Percentiles rank a stretch among this genome's conserved stretches.
phyloP scores from a whole-genome alignment of 2,888 invertebrate species.

The Parnassius orleans region DNA sequence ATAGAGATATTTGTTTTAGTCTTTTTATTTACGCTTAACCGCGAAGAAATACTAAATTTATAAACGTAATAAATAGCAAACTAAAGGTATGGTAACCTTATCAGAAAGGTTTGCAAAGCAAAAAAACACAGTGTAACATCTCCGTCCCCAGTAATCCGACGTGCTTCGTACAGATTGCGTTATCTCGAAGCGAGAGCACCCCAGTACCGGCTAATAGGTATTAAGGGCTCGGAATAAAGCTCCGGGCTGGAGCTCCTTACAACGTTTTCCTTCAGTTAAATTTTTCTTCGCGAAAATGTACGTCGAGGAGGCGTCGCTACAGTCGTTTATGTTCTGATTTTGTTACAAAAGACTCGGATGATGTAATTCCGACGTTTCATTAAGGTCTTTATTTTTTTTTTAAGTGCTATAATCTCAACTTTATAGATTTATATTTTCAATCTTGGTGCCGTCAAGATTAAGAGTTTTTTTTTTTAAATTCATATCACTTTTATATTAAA shows the following conservation, averaged over 20 bases:
- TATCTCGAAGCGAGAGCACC: slow-evolving; percentile 17
- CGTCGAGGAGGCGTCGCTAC: background rate
- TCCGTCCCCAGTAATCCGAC: slow-evolving; percentile 17
- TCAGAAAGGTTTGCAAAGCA: slow-evolving; percentile 4
- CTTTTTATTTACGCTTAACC: too few species aligned
- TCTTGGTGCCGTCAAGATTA: background rate
- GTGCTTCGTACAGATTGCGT: slow-evolving; percentile 24
- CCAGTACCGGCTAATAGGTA: slow-evolving; percentile 22
- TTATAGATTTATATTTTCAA: slow-evolving; percentile 3
- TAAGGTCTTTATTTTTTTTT: background rate
- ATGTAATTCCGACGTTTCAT: slow-evolving; percentile 11
- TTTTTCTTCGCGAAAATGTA: slow-evolving; percentile 11
- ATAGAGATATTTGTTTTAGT: too few species aligned
- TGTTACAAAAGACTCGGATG: background rate
- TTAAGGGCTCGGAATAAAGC: slow-evolving; percentile 20
- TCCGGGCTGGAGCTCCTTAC: slow-evolving; percentile 10
- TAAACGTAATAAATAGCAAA: too few species aligned
- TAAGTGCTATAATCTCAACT: background rate
- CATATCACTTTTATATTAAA: background rate
- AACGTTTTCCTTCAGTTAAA: slow-evolving; percentile 8
- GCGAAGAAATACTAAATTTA: too few species aligned
- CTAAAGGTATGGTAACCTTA: background rate
- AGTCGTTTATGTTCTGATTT: slow-evolving; percentile 9
- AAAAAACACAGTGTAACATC: background rate
- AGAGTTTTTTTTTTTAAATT: background rate